Percentiles rank a stretch among this genome's conserved stretches.
phyloP scores from a whole-genome alignment of 2,888 invertebrate genomes.

The Marasmarcha lunaedactyla region DNA sequence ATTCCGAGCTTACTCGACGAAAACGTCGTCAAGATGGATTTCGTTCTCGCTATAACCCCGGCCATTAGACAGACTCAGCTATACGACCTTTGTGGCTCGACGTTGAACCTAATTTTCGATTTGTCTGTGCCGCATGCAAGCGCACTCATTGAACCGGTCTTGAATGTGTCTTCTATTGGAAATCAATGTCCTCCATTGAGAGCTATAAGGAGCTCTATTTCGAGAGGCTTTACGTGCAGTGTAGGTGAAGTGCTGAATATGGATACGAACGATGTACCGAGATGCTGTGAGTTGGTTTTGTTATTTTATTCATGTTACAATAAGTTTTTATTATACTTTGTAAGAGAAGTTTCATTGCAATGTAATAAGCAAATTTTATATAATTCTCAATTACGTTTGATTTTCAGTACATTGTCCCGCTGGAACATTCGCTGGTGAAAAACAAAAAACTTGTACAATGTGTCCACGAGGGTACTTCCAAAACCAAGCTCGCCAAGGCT shows the following conservation, averaged over 20 bases:
- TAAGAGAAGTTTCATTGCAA: too few relatives aligned
- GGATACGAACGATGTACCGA: slow-evolving; percentile 90
- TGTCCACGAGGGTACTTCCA: slow-evolving; percentile 95
- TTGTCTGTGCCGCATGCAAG: slow-evolving; percentile 93
- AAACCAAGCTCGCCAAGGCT: slow-evolving; percentile 89
- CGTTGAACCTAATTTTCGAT: slow-evolving; percentile 92
- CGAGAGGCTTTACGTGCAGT: slow-evolving; percentile 92
- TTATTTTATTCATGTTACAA: background rate
- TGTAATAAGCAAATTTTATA: too few relatives aligned
- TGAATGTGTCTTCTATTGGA: slow-evolving; percentile 90
- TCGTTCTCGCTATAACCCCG: slow-evolving; percentile 87
- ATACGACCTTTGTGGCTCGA: slow-evolving; percentile 95
- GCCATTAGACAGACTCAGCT: slow-evolving; percentile 90
- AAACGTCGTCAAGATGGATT: slow-evolving; percentile 91
- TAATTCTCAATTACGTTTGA: too few relatives aligned
- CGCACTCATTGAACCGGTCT: slow-evolving; percentile 87
- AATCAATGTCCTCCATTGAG: slow-evolving; percentile 93
- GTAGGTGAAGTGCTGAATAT: slow-evolving; percentile 94
- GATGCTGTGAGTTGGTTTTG: slow-evolving; percentile 82
- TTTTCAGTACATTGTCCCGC: slow-evolving; percentile 93
- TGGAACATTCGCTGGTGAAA: slow-evolving; percentile 92
- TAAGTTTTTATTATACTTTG: too few relatives aligned
- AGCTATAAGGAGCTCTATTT: slow-evolving; percentile 85
- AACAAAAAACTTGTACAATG: slow-evolving; percentile 90
- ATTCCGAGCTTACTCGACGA: slow-evolving; percentile 85